A percentile compares a stretch with the other conserved stretches of the same genome.
These are phyloP conservation scores for Epinotia ramella DNA, from an alignment of 2,888 invertebrate species.

Conservation along the genomic window DNA sequence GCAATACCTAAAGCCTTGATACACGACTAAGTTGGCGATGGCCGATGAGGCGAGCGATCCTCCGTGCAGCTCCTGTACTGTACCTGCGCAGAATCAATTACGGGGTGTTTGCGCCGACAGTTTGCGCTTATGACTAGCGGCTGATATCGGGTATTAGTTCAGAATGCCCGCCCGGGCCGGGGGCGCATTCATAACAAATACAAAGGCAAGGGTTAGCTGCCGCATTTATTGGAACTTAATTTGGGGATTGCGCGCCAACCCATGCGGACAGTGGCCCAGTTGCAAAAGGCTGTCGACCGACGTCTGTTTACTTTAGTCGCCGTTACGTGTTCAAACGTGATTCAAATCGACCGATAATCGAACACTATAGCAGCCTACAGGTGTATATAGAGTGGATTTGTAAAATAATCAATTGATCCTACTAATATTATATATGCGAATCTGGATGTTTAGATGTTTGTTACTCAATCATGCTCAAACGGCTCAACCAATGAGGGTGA, in stretches of 20 bases:
- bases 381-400: too few species aligned
- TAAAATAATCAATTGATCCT: too few species aligned
- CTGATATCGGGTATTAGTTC: constrained; percentile 39
- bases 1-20: too few species aligned
- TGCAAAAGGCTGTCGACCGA: too few species aligned
- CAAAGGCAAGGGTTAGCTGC: constrained; percentile 24
- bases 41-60: neutral
- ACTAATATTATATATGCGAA: too few species aligned
- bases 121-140: constrained; percentile 41
- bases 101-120: constrained; percentile 41
- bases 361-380: too few species aligned
- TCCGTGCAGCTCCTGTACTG: neutral
- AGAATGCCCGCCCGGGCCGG: constrained; percentile 5
- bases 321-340: too few species aligned
- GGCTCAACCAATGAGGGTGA: too few species aligned
- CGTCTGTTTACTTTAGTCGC: too few species aligned
- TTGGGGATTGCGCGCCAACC: neutral
- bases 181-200: constrained; percentile 30
- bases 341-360: too few species aligned
- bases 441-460: too few species aligned
- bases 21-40: neutral
- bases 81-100: constrained; percentile 45
- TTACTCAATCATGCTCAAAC: too few species aligned
- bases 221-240: constrained; percentile 34
- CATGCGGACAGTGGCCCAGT: neutral